Percentiles rank a stretch among this genome's conserved stretches.
These are phyloP conservation scores for Nycticebus coucang DNA, from an alignment of 2,113 vertebrate genomes.

Conservation along the genomic window DNA sequence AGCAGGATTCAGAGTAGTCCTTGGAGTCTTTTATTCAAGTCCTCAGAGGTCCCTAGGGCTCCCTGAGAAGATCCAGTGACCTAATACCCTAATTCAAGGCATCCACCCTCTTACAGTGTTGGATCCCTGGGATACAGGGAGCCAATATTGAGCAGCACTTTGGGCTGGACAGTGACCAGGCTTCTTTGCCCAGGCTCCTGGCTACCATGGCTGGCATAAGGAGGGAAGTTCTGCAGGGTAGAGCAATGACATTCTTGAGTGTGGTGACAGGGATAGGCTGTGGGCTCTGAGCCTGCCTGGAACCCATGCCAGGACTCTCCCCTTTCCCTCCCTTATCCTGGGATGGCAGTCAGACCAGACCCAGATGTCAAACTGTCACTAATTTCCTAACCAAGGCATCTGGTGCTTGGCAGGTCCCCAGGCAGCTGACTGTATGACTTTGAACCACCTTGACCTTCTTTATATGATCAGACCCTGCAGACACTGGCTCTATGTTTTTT, in stretches of 20 bases:
- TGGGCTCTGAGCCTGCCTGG: background rate
- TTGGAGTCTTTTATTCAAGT: background rate
- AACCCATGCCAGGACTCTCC: background rate
- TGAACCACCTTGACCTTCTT: conserved; percentile 32
- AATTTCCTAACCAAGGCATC: conserved; percentile 28
- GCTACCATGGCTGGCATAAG: background rate
- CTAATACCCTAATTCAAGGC: background rate
- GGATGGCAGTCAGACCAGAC: background rate
- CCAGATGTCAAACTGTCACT: background rate
- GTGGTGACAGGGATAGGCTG: background rate
- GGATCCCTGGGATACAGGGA: background rate
- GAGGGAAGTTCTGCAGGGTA: background rate
- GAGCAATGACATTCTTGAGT: background rate
- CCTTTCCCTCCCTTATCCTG: background rate
- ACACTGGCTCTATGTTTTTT: background rate
- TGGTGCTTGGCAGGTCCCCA: conserved; percentile 26
- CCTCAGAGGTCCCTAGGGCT: background rate
- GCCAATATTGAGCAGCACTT: background rate
- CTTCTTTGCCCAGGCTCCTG: background rate
- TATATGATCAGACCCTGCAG: background rate
- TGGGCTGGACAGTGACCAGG: background rate
- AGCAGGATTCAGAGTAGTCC: background rate
- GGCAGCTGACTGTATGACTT: conserved; percentile 16
- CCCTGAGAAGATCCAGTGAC: background rate
- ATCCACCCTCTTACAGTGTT: background rate